Evolutionary conservation across 2,113 vertebrate species (phyloP), one percentile per base, ranked within the genome.

Genomic region (Pseudonaja textilis): DNA sequence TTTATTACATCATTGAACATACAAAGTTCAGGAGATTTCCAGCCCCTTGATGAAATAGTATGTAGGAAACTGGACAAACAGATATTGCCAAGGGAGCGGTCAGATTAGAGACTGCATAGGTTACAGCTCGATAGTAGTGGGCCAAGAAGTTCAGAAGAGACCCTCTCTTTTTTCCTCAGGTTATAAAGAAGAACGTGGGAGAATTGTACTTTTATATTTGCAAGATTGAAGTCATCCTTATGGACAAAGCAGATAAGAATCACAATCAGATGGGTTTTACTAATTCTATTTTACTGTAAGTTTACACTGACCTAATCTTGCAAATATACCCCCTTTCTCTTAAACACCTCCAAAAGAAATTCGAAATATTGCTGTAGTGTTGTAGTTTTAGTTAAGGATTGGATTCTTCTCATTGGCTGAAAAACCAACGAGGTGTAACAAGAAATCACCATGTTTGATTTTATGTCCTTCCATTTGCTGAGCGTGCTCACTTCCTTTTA

Each of bases 271-370:
- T 69, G 64, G 16, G 16, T 12, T 12, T 12, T 52, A 12, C n/a
- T n/a, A 69, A 69, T 69, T 34, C 64, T 34, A 69, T 14, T 69
- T 69, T 69, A 34, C 34, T 69, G 64, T 34, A 18, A 69, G 29
- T 5, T 69, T 69, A 69, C 64, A 34, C 64, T 34, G 64, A 34
- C n/a, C 34, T 4, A 34, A 16, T 69, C 64, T 69, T 69, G 5
- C 12, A 34, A 93, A 52, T 87, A 90, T 91, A 90, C 54, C 57
- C 0, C 0, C 74, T 29, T 91, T 26, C 69, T 18, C 88, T 90
- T 81, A 93, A 95, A 92, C 7, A 90, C 10, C 85, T 93, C 92
- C 4, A 25, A 93, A 94, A 56, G 18, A 93, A 92, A 26, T 56
- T 10, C 87, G 87, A 93, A 95, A 94, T 92, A 86, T 16, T 50